These are phyloP conservation scores for Epizoanthus ramosus DNA, from an alignment of 92 coral and sea anemone species.

Conservation along the genomic window DNA sequence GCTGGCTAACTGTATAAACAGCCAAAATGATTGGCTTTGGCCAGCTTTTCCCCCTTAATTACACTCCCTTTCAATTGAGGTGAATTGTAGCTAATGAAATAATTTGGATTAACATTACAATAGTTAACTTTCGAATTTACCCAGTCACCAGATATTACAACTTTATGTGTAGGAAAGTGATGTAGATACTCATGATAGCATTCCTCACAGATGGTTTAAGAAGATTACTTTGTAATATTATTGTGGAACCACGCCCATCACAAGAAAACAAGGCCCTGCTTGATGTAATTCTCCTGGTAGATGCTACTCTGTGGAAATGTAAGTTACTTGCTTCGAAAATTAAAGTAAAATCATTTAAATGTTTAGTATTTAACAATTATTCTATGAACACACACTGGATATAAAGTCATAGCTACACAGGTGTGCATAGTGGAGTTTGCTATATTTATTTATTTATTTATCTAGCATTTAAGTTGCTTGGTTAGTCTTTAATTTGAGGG, in stretches of 20 bases:
- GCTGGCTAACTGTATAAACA: too few relatives aligned
- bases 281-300: conserved; percentile 73
- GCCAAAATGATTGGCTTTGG: too few relatives aligned
- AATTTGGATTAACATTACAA: neutral
- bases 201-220: conserved; percentile 77
- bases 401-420: too few relatives aligned
- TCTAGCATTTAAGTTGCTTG: too few relatives aligned
- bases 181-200: neutral
- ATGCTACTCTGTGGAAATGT: conserved; percentile 96
- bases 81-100: neutral
- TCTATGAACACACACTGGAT: too few relatives aligned
- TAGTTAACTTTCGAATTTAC: neutral
- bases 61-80: too few relatives aligned
- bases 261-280: conserved; percentile 56
- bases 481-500: too few relatives aligned
- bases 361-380: too few relatives aligned
- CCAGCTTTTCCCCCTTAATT: too few relatives aligned
- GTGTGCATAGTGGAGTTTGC: too few relatives aligned
- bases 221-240: conserved; percentile 74
- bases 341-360: too few relatives aligned
- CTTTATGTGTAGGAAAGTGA: neutral
- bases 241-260: conserved; percentile 44
- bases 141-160: neutral
- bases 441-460: too few relatives aligned
- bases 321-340: neutral